Percentiles rank a stretch among this genome's conserved stretches.
These are phyloP conservation scores for Spheniscus humboldti DNA, from an alignment of 2,797 vertebrate species.

Conservation along the genomic window DNA sequence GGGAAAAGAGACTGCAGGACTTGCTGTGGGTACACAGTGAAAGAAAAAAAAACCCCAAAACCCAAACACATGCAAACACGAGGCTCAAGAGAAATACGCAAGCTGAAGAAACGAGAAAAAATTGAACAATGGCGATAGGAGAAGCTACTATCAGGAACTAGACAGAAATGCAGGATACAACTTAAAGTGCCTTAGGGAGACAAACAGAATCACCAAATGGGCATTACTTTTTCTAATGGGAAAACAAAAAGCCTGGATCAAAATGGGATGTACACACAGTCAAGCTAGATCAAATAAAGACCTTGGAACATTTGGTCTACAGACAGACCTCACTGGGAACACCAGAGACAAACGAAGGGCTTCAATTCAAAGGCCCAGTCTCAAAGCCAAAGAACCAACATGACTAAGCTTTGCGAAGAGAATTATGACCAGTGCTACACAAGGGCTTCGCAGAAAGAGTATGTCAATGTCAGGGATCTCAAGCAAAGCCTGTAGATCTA, in stretches of 20 bases:
- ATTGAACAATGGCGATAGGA: fast-evolving
- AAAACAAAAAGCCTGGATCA: background rate
- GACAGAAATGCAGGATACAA: background rate
- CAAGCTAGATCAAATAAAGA: background rate
- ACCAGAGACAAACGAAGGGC: fast-evolving
- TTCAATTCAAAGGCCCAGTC: background rate
- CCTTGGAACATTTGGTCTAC: fast-evolving
- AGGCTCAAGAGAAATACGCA: background rate
- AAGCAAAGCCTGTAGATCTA: background rate
- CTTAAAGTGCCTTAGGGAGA: background rate
- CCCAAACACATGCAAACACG: background rate
- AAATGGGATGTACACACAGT: background rate
- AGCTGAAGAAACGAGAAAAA: background rate
- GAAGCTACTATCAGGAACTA: background rate
- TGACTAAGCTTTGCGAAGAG: no score
- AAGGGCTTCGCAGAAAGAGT: background rate
- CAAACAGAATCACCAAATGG: background rate
- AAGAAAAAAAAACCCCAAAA: no score
- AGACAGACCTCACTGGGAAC: background rate
- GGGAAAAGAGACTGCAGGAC: background rate
- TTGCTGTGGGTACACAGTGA: background rate
- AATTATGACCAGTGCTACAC: background rate
- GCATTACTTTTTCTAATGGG: background rate
- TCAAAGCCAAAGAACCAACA: background rate
- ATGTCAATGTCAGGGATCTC: fast-evolving